Evolutionary conservation across 2,797 vertebrate species (phyloP).

Genomic region (Myoxocephalus aenaeus): DNA sequence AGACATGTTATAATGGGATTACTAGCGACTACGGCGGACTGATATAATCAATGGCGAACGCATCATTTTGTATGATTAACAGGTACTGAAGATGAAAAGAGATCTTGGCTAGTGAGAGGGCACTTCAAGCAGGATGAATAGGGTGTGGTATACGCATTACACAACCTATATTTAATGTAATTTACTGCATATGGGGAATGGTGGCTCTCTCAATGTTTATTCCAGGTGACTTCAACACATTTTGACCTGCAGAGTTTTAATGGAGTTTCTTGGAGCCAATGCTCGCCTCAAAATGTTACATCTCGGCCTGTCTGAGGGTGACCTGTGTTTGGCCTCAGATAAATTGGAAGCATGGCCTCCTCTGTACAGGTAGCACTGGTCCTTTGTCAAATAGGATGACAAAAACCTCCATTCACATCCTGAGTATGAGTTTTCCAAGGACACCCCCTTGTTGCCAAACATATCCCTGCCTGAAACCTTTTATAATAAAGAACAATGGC

Average conservation of each 20-base stretch:
- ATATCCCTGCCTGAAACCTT: slow-evolving; percentile 80
- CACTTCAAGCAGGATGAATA: slow-evolving; percentile 76
- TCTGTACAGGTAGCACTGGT: slow-evolving; percentile 66
- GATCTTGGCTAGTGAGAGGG: slow-evolving; percentile 75
- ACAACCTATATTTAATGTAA: slow-evolving; percentile 76
- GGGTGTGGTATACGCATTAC: slow-evolving; percentile 59
- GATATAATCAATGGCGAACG: slow-evolving; percentile 82
- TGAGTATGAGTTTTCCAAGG: slow-evolving; percentile 89
- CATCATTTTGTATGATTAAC: slow-evolving; percentile 85
- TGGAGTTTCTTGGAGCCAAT: slow-evolving; percentile 16
- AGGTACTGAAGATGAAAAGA: slow-evolving; percentile 81
- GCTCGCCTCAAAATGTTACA: slow-evolving; percentile 17
- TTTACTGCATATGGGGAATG: slow-evolving; percentile 60
- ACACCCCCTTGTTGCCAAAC: slow-evolving; percentile 83
- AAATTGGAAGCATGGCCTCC: slow-evolving; percentile 56
- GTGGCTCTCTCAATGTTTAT: slow-evolving; percentile 40
- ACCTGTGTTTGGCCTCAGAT: slow-evolving; percentile 60
- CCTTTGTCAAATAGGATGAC: slow-evolving; percentile 77
- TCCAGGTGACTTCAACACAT: slow-evolving; percentile 33
- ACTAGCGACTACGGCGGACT: slow-evolving; percentile 82
- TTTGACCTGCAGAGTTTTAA: slow-evolving; percentile 30
- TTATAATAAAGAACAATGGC: slow-evolving; percentile 87
- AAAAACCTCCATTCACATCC: slow-evolving; percentile 81
- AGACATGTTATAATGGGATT: slow-evolving; percentile 88
- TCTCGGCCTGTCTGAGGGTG: slow-evolving; percentile 39